These are phyloP conservation scores for Megalops cyprinoides DNA, from an alignment of 2,797 vertebrate genomes.

Conservation along the genomic window DNA sequence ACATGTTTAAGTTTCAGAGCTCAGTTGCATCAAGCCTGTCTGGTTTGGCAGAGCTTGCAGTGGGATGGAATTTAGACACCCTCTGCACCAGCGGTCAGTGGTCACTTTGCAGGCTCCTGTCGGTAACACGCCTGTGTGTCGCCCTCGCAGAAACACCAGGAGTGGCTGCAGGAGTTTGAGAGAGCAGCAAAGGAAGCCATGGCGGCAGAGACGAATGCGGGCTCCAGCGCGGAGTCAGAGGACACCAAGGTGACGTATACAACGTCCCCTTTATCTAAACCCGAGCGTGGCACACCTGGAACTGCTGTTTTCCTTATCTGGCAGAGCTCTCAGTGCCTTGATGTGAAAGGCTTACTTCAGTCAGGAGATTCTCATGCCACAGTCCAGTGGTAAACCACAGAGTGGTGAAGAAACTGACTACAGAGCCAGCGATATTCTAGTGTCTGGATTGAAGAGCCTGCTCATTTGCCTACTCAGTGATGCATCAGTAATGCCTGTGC, in stretches of 20 bases:
- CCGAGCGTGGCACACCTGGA: not conserved
- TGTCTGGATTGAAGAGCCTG: too few relatives aligned
- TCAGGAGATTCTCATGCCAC: too few relatives aligned
- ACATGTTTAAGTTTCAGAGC: slow-evolving; percentile 23
- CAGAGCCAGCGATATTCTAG: too few relatives aligned
- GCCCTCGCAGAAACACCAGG: slow-evolving; percentile 79
- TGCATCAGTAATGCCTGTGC: too few relatives aligned
- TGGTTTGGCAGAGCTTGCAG: not conserved
- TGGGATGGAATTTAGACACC: not conserved
- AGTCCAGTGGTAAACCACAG: too few relatives aligned
- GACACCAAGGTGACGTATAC: slow-evolving; percentile 46
- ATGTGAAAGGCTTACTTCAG: not conserved
- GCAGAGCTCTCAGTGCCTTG: not conserved
- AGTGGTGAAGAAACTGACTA: too few relatives aligned
- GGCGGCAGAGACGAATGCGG: slow-evolving; percentile 48
- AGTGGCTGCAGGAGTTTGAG: slow-evolving; percentile 90
- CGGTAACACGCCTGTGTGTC: not conserved
- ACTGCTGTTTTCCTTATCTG: not conserved
- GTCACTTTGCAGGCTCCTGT: not conserved
- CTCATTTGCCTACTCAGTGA: too few relatives aligned
- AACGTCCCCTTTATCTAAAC: not conserved
- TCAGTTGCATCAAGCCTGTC: not conserved
- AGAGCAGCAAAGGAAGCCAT: slow-evolving; percentile 72
- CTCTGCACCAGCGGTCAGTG: not conserved
- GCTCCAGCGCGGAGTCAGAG: slow-evolving; percentile 40